phyloP scores from a whole-genome alignment of 2,797 vertebrate genomes.

The Spondyliosoma cantharus region DNA sequence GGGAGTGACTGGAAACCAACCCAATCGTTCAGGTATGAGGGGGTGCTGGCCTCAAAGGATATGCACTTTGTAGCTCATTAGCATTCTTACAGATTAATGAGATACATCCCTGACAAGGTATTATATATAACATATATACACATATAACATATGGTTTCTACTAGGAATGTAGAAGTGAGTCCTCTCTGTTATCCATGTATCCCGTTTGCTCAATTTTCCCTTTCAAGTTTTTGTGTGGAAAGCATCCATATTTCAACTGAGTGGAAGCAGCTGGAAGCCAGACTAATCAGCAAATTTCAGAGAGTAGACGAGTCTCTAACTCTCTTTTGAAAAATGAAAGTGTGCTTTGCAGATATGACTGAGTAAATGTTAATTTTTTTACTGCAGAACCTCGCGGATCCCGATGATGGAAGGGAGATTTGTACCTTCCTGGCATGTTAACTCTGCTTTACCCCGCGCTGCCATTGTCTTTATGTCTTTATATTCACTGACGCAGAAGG shows the following conservation, averaged over 20 bases:
- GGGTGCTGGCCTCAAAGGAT: no score
- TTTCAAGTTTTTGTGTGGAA: neutral
- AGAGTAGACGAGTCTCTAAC: neutral
- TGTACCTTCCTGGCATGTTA: neutral
- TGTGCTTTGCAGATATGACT: constrained; percentile 23
- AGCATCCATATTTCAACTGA: constrained; percentile 3
- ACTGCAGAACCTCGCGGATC: neutral
- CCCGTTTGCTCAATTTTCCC: neutral
- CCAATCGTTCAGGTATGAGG: no score
- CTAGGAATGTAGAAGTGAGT: neutral
- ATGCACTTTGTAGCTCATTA: no score
- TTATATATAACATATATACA: no score
- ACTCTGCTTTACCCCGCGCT: constrained; percentile 1
- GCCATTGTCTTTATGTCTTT: constrained; percentile 9
- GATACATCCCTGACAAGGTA: no score
- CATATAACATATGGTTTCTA: neutral
- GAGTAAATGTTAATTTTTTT: constrained; percentile 8
- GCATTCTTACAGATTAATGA: no score
- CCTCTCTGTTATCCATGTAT: neutral
- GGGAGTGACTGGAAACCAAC: no score
- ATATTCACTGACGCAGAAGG: constrained; percentile 21
- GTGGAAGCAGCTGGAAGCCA: neutral
- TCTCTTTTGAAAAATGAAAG: constrained; percentile 14
- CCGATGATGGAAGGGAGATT: neutral
- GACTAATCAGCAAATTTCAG: constrained; percentile 3